These are phyloP conservation scores for Cydia amplana DNA, from an alignment of 1,140 invertebrate genomes.

Conservation along the genomic window DNA sequence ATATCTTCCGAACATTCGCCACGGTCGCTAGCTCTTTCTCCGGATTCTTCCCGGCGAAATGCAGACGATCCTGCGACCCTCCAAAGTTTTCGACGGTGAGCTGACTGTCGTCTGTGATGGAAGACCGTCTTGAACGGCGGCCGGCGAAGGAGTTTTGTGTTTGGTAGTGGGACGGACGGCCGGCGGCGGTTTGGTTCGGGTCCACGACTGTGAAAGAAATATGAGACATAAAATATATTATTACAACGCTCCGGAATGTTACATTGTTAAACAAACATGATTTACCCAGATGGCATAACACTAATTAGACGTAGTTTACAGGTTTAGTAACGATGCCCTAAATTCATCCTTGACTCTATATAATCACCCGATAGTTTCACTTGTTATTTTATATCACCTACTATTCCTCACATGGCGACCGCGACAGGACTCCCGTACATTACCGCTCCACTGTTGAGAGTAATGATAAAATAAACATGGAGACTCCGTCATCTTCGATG, in stretches of 20 bases:
- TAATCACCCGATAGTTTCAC: background rate
- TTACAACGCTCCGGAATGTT: no score
- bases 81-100: constrained; percentile 95
- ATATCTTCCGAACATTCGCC: constrained; percentile 79
- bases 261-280: no score
- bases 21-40: constrained; percentile 84
- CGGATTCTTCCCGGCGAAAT: constrained; percentile 85
- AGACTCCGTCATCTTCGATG: no score
- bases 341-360: no score
- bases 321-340: no score
- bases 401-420: background rate
- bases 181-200: constrained; percentile 79
- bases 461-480: no score
- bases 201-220: constrained; percentile 30
- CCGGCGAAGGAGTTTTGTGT: constrained; percentile 88
- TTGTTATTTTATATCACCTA: background rate
- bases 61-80: constrained; percentile 89
- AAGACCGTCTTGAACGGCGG: constrained; percentile 90
- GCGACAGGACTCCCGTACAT: no score
- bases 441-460: no score
- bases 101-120: constrained; percentile 92
- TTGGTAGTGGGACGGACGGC: constrained; percentile 89
- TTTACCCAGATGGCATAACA: no score
- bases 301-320: no score
- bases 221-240: background rate